A percentile compares a stretch with the other conserved stretches of the same genome.
Evolutionary conservation across 2,113 vertebrate species (phyloP).

Genomic region (Hippocampus zosterae): DNA sequence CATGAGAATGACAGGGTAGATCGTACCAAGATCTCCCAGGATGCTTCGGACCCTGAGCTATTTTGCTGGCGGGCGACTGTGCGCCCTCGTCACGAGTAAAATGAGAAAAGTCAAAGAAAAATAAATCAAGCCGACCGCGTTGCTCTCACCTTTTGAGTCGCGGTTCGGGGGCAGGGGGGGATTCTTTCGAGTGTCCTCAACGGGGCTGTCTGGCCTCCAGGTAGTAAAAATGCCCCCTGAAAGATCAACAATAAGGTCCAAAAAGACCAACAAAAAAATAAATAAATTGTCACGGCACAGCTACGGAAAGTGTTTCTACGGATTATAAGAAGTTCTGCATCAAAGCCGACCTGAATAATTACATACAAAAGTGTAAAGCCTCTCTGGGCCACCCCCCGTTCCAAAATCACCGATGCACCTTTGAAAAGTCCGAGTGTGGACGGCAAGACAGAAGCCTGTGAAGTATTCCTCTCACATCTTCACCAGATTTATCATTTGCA

Average conservation of each 20-base stretch:
- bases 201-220: neutral
- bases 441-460: neutral
- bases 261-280: too few relatives aligned
- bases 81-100: neutral
- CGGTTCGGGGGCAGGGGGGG: constrained; percentile 18
- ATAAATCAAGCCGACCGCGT: neutral
- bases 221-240: neutral
- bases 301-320: too few relatives aligned
- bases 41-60: neutral
- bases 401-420: too few relatives aligned
- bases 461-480: neutral
- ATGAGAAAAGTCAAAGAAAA: neutral
- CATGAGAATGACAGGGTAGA: too few relatives aligned
- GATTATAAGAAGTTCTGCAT: too few relatives aligned
- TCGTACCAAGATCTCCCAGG: neutral
- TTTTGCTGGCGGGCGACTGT: neutral
- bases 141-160: constrained; percentile 34
- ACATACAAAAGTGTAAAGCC: too few relatives aligned
- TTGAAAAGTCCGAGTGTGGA: too few relatives aligned
- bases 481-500: too few relatives aligned
- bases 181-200: constrained; percentile 12
- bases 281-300: too few relatives aligned
- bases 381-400: too few relatives aligned
- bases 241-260: neutral
- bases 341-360: too few relatives aligned